Conservation (phyloP, 2,797 vertebrate genomes). For the Neomorphus geoffroyi region DNA sequence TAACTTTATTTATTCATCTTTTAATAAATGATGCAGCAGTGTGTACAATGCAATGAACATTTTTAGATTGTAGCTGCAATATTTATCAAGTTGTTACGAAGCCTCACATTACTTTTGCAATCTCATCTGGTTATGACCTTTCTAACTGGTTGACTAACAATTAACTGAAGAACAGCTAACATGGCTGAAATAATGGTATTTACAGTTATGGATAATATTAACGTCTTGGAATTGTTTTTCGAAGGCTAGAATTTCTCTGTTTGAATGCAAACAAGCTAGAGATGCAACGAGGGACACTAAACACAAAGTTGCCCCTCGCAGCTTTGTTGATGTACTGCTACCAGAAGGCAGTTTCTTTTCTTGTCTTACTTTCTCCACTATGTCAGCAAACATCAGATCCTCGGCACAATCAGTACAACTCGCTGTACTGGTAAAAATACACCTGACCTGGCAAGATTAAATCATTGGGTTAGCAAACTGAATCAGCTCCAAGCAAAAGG, state of each 20-base stretch:
- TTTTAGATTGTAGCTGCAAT: neutral
- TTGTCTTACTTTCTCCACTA: neutral
- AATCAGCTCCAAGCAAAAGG: neutral
- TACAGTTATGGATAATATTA: neutral
- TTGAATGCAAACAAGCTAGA: neutral
- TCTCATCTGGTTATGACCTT: neutral
- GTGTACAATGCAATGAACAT: neutral
- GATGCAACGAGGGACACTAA: neutral
- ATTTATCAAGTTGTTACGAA: neutral
- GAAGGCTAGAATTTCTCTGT: neutral
- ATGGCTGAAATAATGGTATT: neutral
- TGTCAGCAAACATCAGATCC: neutral
- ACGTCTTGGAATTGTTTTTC: neutral
- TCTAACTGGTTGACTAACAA: neutral
- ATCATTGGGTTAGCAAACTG: neutral
- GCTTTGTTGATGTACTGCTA: neutral
- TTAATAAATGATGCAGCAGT: neutral
- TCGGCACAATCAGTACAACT: neutral
- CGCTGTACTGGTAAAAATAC: neutral
- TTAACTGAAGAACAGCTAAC: neutral
- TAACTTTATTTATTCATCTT: neutral
- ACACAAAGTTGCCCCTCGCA: neutral
- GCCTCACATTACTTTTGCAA: neutral
- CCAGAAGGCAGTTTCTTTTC: neutral
- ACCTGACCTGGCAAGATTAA: neutral